A percentile compares a stretch with the other conserved stretches of the same genome.
Conservation (phyloP, 2,113 vertebrate species). For the Psittacara wagleri region DNA sequence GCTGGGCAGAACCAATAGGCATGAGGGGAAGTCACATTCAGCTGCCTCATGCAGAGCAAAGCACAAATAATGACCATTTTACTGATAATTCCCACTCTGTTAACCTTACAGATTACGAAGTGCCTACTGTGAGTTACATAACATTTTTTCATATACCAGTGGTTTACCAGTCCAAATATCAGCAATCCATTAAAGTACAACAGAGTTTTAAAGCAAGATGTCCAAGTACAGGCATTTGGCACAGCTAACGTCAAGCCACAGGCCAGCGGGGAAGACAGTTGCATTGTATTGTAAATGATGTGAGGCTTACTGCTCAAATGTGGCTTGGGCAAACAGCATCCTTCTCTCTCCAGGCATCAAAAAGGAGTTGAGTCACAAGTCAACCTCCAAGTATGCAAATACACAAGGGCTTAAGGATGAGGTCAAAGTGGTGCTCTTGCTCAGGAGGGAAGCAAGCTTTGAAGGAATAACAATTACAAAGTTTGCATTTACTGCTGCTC, state of each 20-base stretch:
- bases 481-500: background rate
- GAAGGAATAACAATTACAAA: background rate
- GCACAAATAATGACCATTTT: background rate
- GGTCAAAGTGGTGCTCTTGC: background rate
- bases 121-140: background rate
- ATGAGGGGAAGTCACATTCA: background rate
- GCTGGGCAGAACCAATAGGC: background rate
- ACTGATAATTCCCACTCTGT: background rate
- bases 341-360: background rate
- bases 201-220: background rate
- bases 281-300: background rate
- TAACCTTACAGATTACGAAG: background rate
- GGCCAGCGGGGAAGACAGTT: rapidly evolving
- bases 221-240: rapidly evolving
- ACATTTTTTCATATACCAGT: background rate
- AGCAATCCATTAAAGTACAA: background rate
- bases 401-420: background rate
- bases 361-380: background rate
- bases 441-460: background rate
- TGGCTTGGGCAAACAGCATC: background rate
- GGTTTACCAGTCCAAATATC: background rate
- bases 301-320: background rate
- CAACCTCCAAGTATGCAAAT: background rate
- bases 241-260: background rate
- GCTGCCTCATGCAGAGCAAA: background rate